Percentiles rank a stretch among this genome's conserved stretches.
These are phyloP conservation scores for Oreohelix idahoensis DNA, from an alignment of 1,140 invertebrate genomes.

Conservation along the genomic window DNA sequence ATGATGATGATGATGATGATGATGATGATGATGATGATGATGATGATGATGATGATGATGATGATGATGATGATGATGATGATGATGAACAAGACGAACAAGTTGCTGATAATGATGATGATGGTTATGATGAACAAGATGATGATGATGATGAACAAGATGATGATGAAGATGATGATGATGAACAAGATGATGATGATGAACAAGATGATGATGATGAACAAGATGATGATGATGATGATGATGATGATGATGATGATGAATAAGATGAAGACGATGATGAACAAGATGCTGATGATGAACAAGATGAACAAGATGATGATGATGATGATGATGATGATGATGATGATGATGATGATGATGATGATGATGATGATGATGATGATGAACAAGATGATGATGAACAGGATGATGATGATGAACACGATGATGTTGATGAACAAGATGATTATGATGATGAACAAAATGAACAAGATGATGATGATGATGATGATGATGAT, in stretches of 20 bases:
- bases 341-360: constrained; percentile 1
- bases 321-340: constrained; percentile 10
- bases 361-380: constrained; percentile 25
- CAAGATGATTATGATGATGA: neutral
- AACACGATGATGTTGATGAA: neutral
- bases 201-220: neutral
- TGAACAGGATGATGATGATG: neutral
- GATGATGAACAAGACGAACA: constrained; percentile 1
- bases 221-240: neutral
- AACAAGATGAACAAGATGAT: neutral
- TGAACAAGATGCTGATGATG: neutral
- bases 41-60: too few relatives aligned
- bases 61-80: neutral
- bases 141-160: neutral
- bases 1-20: too few relatives aligned
- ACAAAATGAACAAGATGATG: neutral
- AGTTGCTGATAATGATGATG: neutral
- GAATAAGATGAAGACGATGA: neutral
- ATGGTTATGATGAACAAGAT: neutral
- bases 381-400: neutral
- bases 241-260: neutral
- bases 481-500: constrained; percentile 9
- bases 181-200: neutral
- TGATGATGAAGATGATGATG: constrained; percentile 5
- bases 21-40: too few relatives aligned